Percentiles rank a stretch among this genome's conserved stretches.
These are phyloP conservation scores for Zophobas morio DNA, from an alignment of 1,140 invertebrate species.

Conservation along the genomic window DNA sequence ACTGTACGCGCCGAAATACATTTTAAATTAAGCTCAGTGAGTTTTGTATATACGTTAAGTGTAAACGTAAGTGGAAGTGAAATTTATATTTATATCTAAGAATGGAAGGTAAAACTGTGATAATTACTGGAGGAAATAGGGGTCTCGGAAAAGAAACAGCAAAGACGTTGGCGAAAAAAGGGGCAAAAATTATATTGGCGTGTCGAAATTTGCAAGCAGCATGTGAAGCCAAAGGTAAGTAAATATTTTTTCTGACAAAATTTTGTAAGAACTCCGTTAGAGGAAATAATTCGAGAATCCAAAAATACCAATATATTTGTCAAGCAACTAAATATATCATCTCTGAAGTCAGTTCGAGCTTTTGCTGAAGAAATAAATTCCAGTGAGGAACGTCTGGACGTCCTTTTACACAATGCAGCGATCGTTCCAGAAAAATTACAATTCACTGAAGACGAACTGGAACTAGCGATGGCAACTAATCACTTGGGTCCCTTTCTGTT, in stretches of 20 bases:
- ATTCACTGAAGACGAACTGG: constrained; percentile 83
- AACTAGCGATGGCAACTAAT: constrained; percentile 92
- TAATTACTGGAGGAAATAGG: constrained; percentile 92
- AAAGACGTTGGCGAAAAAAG: constrained; percentile 82
- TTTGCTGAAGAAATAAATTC: constrained; percentile 76
- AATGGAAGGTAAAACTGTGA: constrained; percentile 91
- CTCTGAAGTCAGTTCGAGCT: constrained; percentile 74
- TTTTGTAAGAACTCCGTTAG: neutral
- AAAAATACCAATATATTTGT: constrained; percentile 73
- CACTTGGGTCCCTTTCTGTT: constrained; percentile 74
- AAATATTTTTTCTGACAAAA: neutral
- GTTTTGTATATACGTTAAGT: too few relatives aligned
- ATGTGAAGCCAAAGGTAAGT: constrained; percentile 70
- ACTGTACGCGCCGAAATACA: too few relatives aligned
- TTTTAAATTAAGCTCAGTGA: too few relatives aligned
- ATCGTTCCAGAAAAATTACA: constrained; percentile 73
- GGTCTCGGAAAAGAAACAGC: constrained; percentile 95
- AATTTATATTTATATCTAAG: constrained; percentile 60
- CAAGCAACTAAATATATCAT: constrained; percentile 77
- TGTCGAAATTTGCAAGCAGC: constrained; percentile 86
- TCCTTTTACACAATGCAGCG: constrained; percentile 89
- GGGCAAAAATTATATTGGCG: constrained; percentile 90
- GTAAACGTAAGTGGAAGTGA: too few relatives aligned
- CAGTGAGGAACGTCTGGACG: constrained; percentile 79
- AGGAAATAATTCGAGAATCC: constrained; percentile 69